Percentiles rank a stretch among this genome's conserved stretches.
Evolutionary conservation across 92 coral and sea anemone genomes (phyloP).

Genomic region (Umimayanthus chanpuru): DNA sequence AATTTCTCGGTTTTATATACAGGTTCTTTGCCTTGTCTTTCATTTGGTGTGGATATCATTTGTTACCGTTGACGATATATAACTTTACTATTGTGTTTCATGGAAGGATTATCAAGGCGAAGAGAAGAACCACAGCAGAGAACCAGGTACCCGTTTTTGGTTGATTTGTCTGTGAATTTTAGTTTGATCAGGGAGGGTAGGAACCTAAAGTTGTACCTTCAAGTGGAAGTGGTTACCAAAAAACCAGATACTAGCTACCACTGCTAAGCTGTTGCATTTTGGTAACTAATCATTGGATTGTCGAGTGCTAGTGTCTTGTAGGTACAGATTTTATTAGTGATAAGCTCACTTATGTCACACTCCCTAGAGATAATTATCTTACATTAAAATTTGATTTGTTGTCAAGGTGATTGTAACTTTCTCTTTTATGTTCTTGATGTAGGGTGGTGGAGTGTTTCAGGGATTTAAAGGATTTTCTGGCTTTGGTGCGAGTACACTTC

Average conservation of each 20-base stretch:
- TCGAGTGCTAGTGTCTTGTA: no score
- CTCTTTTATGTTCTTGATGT: background rate
- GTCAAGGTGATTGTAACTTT: background rate
- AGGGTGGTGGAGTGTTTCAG: slow-evolving; percentile 36
- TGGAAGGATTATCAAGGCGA: slow-evolving; percentile 85
- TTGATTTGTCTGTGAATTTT: background rate
- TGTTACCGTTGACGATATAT: background rate
- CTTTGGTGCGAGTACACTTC: slow-evolving; percentile 4
- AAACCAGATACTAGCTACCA: no score
- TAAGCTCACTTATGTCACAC: no score
- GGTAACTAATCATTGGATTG: background rate
- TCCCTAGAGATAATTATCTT: no score
- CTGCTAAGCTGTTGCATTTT: no score
- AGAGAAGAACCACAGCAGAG: slow-evolving; percentile 55
- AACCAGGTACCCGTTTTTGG: slow-evolving; percentile 39
- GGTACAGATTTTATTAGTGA: no score
- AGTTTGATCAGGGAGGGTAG: background rate
- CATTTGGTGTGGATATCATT: background rate
- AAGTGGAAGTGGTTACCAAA: no score
- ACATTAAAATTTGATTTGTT: background rate
- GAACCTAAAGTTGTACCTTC: background rate
- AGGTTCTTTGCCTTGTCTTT: background rate
- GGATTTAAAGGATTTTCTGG: slow-evolving; percentile 37
- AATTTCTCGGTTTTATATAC: no score
- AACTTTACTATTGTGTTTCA: background rate